A percentile compares a stretch with the other conserved stretches of the same genome.
Evolutionary conservation across 2,888 invertebrate genomes (phyloP).

Genomic region (Lasioglossum vierecki): DNA sequence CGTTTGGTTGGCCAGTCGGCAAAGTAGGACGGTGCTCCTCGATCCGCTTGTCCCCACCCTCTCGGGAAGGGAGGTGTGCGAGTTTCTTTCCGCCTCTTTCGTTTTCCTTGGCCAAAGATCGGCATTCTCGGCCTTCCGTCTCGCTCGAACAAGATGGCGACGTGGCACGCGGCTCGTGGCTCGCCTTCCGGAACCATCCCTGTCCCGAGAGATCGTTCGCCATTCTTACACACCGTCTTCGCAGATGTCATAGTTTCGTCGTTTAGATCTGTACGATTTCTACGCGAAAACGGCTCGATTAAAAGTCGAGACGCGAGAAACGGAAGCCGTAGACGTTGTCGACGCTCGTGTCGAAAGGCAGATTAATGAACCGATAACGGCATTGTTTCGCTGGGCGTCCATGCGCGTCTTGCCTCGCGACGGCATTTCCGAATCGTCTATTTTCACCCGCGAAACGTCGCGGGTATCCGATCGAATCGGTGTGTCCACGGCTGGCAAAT

Average conservation of each 20-base stretch:
- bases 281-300: constrained; percentile 80
- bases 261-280: not conserved
- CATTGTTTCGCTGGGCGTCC: constrained; percentile 78
- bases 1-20: constrained; percentile 83
- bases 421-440: not conserved
- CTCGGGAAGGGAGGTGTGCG: constrained; percentile 68
- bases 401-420: constrained; percentile 76
- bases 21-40: constrained; percentile 81
- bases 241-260: not conserved
- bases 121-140: constrained; percentile 20
- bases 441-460: not conserved
- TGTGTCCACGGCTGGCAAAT: not conserved
- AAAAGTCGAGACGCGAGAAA: constrained; percentile 78
- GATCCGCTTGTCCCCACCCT: constrained; percentile 74
- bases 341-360: constrained; percentile 72
- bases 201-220: not conserved
- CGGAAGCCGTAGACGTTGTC: constrained; percentile 73
- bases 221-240: not conserved
- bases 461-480: not conserved
- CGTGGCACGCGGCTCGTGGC: not conserved
- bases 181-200: not conserved
- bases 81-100: constrained; percentile 54
- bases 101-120: constrained; percentile 40
- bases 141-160: constrained; percentile 59
- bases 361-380: constrained; percentile 83